A percentile compares a stretch with the other conserved stretches of the same genome.
Conservation (phyloP, 2,113 vertebrate species). For the Nothobranchius furzeri region DNA sequence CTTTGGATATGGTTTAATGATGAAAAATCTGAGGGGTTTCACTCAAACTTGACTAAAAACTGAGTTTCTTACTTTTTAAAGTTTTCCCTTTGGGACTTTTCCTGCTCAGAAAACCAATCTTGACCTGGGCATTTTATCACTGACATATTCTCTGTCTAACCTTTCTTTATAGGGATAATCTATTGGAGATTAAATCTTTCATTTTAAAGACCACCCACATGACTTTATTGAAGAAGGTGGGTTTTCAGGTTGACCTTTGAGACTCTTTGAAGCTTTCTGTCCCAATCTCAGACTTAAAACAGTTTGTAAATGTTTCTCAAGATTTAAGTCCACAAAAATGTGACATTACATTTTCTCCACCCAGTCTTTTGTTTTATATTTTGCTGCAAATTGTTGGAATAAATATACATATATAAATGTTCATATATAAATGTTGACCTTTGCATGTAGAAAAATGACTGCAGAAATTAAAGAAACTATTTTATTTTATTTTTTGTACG, state of each 20-base stretch:
- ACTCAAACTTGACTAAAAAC: neutral
- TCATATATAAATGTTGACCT: too few relatives aligned
- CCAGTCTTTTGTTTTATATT: constrained; percentile 7
- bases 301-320: constrained; percentile 29
- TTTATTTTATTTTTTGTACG: too few relatives aligned
- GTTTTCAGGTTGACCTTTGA: constrained; percentile 70
- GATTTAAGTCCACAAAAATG: constrained; percentile 23
- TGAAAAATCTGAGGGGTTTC: neutral
- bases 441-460: too few relatives aligned
- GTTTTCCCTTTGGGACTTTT: constrained; percentile 7
- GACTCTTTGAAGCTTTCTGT: constrained; percentile 47
- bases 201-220: constrained; percentile 30
- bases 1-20: neutral
- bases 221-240: constrained; percentile 40
- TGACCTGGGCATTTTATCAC: constrained; percentile 37
- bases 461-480: too few relatives aligned
- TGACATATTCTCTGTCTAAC: constrained; percentile 52
- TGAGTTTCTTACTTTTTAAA: constrained; percentile 3
- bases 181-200: constrained; percentile 56
- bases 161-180: constrained; percentile 67
- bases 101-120: constrained; percentile 12
- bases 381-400: neutral
- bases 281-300: constrained; percentile 38
- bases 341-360: constrained; percentile 12
- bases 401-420: neutral